These are phyloP conservation scores for Siphlonurus alternatus DNA, from an alignment of 2,888 invertebrate genomes.

Conservation along the genomic window DNA sequence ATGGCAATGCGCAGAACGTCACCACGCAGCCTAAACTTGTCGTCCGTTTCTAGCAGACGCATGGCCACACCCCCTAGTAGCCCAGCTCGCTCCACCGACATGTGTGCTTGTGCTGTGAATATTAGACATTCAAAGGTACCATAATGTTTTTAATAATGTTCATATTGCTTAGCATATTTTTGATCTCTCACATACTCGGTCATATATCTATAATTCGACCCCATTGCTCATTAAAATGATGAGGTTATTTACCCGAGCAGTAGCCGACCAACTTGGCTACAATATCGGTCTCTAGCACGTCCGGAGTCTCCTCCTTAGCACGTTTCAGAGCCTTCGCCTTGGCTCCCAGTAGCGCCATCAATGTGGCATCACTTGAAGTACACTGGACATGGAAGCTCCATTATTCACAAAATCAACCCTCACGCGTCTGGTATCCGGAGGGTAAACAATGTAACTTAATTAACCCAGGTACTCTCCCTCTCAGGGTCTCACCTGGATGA, in stretches of 20 bases:
- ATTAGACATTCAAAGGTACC: too few species aligned
- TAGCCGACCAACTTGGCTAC: slow-evolving; percentile 71
- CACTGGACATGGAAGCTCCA: slow-evolving; percentile 48
- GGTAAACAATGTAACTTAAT: too few species aligned
- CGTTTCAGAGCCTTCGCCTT: slow-evolving; percentile 53
- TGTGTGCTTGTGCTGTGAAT: slow-evolving; percentile 33
- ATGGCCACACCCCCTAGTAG: slow-evolving; percentile 65
- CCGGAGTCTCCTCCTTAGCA: slow-evolving; percentile 52
- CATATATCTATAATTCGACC: neutral
- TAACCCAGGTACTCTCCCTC: slow-evolving; percentile 10
- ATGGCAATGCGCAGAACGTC: slow-evolving; percentile 24
- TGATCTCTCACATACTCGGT: neutral
- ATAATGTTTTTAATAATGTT: too few species aligned
- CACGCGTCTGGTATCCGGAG: too few species aligned
- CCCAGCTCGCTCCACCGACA: slow-evolving; percentile 30
- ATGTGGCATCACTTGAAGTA: slow-evolving; percentile 87
- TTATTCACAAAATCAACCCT: too few species aligned
- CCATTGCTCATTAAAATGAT: neutral
- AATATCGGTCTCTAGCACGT: slow-evolving; percentile 54
- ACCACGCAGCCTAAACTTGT: slow-evolving; percentile 22
- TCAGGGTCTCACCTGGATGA: slow-evolving; percentile 60
- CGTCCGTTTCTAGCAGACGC: slow-evolving; percentile 44
- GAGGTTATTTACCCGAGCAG: slow-evolving; percentile 49
- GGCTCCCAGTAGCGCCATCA: slow-evolving; percentile 79
- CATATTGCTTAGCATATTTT: neutral